Evolutionary conservation across 2,797 vertebrate genomes (phyloP).

Genomic region (Rhadinocentrus ornatus): DNA sequence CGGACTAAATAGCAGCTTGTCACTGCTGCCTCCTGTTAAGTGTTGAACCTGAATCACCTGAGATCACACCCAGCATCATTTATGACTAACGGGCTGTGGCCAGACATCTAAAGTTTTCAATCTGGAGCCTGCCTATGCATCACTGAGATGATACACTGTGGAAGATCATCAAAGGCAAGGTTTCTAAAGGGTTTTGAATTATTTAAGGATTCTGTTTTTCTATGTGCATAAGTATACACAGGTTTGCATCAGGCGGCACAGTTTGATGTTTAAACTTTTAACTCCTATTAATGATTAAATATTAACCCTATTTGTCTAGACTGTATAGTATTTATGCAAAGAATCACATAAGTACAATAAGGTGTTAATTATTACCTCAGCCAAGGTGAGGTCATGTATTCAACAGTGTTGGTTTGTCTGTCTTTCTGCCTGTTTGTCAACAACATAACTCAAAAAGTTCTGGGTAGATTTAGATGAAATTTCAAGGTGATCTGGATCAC

Average conservation of each 20-base stretch:
- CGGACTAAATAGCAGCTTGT: not conserved
- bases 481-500: too few relatives aligned
- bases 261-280: not conserved
- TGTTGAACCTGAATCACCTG: constrained; percentile 8
- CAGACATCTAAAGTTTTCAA: not conserved
- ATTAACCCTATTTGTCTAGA: not conserved
- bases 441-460: too few relatives aligned
- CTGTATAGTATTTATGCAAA: not conserved
- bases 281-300: not conserved
- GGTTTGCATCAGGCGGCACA: not conserved
- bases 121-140: not conserved
- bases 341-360: not conserved
- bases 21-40: not conserved
- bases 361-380: not conserved
- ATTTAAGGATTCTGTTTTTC: not conserved
- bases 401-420: too few relatives aligned
- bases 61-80: not conserved
- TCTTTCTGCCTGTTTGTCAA: too few relatives aligned
- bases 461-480: too few relatives aligned
- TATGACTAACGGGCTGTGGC: not conserved
- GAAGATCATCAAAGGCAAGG: constrained; percentile 7
- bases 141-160: constrained; percentile 14
- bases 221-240: not conserved
- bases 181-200: not conserved
- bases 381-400: too few relatives aligned